Base-by-base conservation (phyloP, 2,797 vertebrate species). In the Amniataba percoides region DNA sequence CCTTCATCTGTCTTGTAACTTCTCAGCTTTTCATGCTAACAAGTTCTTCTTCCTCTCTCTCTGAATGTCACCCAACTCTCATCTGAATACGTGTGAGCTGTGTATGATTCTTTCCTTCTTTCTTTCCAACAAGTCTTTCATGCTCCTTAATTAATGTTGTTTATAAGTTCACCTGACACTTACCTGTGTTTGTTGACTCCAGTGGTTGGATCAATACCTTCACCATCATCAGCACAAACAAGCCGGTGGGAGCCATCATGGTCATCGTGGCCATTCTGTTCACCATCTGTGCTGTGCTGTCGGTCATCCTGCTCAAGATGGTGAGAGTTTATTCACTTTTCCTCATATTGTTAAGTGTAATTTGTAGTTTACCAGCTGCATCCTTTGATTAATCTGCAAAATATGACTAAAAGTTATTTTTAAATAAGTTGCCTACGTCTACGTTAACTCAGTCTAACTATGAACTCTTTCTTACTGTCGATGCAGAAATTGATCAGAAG, bases 201-300 rank as follows among this genome's bases (percentile, higher is more conserved):
- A 99, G 98, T 1, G 98, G 98, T 1, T 99, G 98, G 98, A 97
- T 99, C 5, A 42, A 94, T 2, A 95, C 97, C 1, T 80, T 99
- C 31, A 71, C 91, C 0, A 42, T 80, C 19, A 31, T 96, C 16
- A 0, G 15, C 0, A 0, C 0, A 0, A 91, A 95, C 87, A 13
- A 91, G 76, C 91, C 97, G 0, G 97, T 97, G 78, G 90, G 89
- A 0, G 73, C 93, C 59, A 96, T 99, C 83, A 98, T 99, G 98
- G 95, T 98, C 88, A 94, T 97, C 55, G 98, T 98, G 87, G 96
- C 98, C 11, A 85, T 88, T 7, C 96, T 99, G 92, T 99, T 99
- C 90, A 98, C 97, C 0, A 85, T 95, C 18, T 97, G 96, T 0
- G 96, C 96, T 0, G 92, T 89, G 21, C 93, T 98, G 74, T 95